A percentile compares a stretch with the other conserved stretches of the same genome.
Evolutionary conservation across 1,140 invertebrate species (phyloP).

Genomic region (Campoletis sonorensis): DNA sequence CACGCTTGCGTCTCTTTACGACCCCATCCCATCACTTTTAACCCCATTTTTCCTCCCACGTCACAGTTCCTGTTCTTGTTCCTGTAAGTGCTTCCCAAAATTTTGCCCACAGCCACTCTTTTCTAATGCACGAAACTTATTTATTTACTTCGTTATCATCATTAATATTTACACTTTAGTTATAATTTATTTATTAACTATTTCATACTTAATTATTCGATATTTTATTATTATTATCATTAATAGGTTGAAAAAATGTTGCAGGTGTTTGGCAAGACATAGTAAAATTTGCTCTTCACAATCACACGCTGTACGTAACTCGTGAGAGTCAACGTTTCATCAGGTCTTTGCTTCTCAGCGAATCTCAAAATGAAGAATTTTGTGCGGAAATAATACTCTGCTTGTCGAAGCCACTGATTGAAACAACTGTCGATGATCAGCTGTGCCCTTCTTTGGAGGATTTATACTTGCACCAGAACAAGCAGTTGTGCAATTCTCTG

Average conservation of each 20-base stretch:
- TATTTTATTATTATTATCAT: too few species aligned
- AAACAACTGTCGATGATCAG: constrained; percentile 68
- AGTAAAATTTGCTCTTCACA: constrained; percentile 77
- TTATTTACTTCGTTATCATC: too few species aligned
- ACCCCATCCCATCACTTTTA: too few species aligned
- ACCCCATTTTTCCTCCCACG: too few species aligned
- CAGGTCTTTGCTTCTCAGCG: constrained; percentile 75
- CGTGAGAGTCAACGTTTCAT: constrained; percentile 79
- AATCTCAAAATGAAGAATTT: constrained; percentile 71
- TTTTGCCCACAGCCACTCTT: too few species aligned
- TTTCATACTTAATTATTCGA: too few species aligned
- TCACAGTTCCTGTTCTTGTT: too few species aligned
- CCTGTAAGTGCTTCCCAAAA: too few species aligned
- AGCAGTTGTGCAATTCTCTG: constrained; percentile 76
- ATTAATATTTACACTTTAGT: too few species aligned
- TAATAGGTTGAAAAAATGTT: neutral
- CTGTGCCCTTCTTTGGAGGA: constrained; percentile 69
- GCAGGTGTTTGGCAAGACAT: constrained; percentile 76
- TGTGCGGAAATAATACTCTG: constrained; percentile 76
- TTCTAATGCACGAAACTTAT: too few species aligned
- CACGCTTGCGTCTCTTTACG: too few species aligned
- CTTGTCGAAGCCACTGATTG: constrained; percentile 75
- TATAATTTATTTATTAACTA: too few species aligned
- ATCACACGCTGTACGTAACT: constrained; percentile 81
- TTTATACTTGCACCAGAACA: constrained; percentile 76